These are phyloP conservation scores for Rhinophrynus dorsalis DNA, from an alignment of 2,797 vertebrate species.

Conservation along the genomic window DNA sequence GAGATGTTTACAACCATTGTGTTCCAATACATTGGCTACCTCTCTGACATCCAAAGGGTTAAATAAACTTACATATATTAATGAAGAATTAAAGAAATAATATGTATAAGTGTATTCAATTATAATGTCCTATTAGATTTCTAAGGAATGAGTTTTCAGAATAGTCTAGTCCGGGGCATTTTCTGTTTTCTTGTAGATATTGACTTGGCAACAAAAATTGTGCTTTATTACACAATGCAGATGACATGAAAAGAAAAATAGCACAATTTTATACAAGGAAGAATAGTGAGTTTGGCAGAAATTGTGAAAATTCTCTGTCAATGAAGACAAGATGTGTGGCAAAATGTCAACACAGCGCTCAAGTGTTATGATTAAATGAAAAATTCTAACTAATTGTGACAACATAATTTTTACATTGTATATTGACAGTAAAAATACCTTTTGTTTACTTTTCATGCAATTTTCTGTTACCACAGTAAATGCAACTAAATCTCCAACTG, in stretches of 20 bases:
- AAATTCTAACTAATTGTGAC: slow-evolving; percentile 42
- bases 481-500: slow-evolving; percentile 15
- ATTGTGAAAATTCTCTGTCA: slow-evolving; percentile 44
- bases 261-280: slow-evolving; percentile 39
- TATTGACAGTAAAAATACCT: slow-evolving; percentile 41
- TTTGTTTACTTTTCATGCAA: slow-evolving; percentile 19
- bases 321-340: slow-evolving; percentile 42
- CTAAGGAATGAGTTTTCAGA: neutral
- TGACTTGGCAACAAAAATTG: slow-evolving; percentile 26
- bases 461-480: slow-evolving; percentile 27
- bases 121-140: too few species aligned
- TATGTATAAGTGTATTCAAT: too few species aligned
- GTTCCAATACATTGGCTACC: too few species aligned
- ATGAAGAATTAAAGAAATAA: too few species aligned
- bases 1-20: too few species aligned
- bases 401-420: slow-evolving; percentile 39
- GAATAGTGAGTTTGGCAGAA: slow-evolving; percentile 47
- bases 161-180: too few species aligned
- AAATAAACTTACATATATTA: too few species aligned
- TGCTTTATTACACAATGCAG: slow-evolving; percentile 42
- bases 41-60: too few species aligned
- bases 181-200: slow-evolving; percentile 39
- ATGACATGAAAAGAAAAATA: slow-evolving; percentile 45
- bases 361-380: slow-evolving; percentile 46
- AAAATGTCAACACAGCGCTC: slow-evolving; percentile 42